These are phyloP conservation scores for Sebastes melanostomus DNA, from an alignment of 2,797 vertebrate species.

Conservation along the genomic window DNA sequence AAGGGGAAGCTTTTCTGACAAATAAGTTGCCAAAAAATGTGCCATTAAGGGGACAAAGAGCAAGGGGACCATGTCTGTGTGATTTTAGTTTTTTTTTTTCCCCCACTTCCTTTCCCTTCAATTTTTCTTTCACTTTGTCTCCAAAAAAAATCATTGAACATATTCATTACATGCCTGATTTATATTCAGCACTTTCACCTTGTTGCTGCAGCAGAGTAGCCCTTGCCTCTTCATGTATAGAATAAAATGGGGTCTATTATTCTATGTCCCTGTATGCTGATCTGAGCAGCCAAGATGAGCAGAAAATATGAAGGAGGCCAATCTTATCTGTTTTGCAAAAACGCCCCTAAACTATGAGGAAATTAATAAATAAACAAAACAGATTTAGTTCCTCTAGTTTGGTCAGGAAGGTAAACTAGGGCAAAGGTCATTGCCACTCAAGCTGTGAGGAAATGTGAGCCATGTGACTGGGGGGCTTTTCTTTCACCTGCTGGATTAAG, in stretches of 20 bases:
- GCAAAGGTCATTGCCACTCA: conserved; percentile 54
- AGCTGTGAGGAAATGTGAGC: conserved; percentile 39
- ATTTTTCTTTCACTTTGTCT: conserved; percentile 15
- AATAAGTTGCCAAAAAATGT: conserved; percentile 4
- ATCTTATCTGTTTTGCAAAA: not conserved
- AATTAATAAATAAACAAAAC: not conserved
- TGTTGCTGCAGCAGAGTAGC: not conserved
- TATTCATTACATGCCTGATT: conserved; percentile 43
- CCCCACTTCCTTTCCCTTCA: not conserved
- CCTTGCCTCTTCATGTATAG: not conserved
- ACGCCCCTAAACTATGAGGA: not conserved
- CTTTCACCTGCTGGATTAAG: too few species aligned
- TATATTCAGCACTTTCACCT: conserved; percentile 20
- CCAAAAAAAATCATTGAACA: conserved; percentile 24
- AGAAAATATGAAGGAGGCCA: not conserved
- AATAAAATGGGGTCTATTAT: conserved; percentile 4
- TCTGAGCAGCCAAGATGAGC: not conserved
- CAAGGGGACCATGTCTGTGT: not conserved
- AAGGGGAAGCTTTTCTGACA: not conserved
- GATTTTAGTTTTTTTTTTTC: not conserved
- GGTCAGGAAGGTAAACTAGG: conserved; percentile 24
- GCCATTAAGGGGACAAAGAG: conserved; percentile 4
- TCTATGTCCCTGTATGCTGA: not conserved
- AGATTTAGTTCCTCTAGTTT: not conserved
- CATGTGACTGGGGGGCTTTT: not conserved